Percentiles rank a stretch among this genome's conserved stretches.
These are phyloP conservation scores for Mobula hypostoma DNA, from an alignment of 2,113 vertebrate genomes.

Conservation along the genomic window DNA sequence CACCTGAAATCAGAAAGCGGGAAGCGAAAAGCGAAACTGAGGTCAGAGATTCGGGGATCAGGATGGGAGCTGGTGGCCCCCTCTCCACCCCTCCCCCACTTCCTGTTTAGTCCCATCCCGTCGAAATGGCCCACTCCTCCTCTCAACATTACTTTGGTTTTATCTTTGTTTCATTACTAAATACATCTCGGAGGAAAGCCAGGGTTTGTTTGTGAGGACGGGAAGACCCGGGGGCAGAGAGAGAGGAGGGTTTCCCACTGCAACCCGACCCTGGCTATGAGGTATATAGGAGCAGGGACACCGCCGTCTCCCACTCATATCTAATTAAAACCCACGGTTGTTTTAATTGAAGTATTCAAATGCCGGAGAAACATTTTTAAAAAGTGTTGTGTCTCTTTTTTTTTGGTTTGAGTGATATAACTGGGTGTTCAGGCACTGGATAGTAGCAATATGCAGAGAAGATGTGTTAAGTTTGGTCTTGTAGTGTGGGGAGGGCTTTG, in stretches of 20 bases:
- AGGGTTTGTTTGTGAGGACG: conserved; percentile 39
- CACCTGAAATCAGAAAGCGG: conserved; percentile 39
- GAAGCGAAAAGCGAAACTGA: conserved; percentile 40
- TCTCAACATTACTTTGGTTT: conserved; percentile 20
- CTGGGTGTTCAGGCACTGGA: conserved; percentile 2
- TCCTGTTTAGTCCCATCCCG: conserved; percentile 43
- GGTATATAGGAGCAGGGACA: conserved; percentile 48
- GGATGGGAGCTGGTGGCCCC: conserved; percentile 24
- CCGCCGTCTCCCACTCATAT: conserved; percentile 35
- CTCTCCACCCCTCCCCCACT: conserved; percentile 43
- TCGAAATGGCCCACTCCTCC: conserved; percentile 39
- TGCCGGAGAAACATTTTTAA: conserved; percentile 39
- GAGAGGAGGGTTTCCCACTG: conserved; percentile 43
- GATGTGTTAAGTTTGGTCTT: conserved; percentile 37
- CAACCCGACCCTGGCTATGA: conserved; percentile 54
- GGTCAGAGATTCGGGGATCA: neutral
- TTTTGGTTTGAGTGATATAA: conserved; percentile 35
- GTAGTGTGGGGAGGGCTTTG: conserved; percentile 51
- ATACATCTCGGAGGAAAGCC: neutral
- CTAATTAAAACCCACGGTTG: conserved; percentile 35
- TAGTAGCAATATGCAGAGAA: neutral
- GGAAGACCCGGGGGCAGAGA: conserved; percentile 50
- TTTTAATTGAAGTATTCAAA: conserved; percentile 37
- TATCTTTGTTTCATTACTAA: neutral
- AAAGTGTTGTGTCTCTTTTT: neutral